Conservation (phyloP, 2,888 invertebrate species). For the Masnerella sp. region DNA sequence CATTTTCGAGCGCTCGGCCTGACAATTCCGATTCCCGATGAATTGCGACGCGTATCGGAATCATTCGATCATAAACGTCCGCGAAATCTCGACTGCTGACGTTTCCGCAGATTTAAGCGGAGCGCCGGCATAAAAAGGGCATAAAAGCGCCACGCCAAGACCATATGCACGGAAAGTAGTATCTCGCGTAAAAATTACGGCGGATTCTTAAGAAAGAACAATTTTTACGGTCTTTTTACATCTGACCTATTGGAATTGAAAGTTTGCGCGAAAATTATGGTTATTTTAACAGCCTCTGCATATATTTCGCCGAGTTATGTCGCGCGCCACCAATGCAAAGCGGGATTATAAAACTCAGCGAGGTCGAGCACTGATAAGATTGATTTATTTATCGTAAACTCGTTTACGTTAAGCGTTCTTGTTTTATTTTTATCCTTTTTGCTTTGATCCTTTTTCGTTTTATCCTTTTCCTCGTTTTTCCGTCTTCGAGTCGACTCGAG, state of each 20-base stretch:
- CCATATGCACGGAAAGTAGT: constrained; percentile 27
- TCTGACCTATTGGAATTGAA: constrained; percentile 52
- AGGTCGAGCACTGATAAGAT: constrained; percentile 55
- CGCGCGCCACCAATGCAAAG: constrained; percentile 28
- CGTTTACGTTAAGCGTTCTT: constrained; percentile 47
- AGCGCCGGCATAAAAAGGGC: constrained; percentile 25
- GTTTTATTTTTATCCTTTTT: constrained; percentile 41
- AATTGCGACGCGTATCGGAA: not conserved
- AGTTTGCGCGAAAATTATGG: constrained; percentile 52
- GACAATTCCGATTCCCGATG: constrained; percentile 13
- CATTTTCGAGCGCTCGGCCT: constrained; percentile 9
- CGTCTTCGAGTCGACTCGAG: constrained; percentile 16
- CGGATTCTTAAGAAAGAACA: constrained; percentile 33
- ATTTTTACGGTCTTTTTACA: constrained; percentile 44
- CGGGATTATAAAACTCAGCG: constrained; percentile 48
- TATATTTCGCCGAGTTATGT: constrained; percentile 48
- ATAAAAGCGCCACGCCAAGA: constrained; percentile 11
- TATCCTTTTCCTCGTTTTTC: constrained; percentile 13
- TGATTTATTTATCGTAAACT: constrained; percentile 58
- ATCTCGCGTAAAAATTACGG: constrained; percentile 38
- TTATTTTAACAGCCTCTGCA: constrained; percentile 52
- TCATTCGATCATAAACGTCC: constrained; percentile 10
- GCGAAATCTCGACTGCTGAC: constrained; percentile 2
- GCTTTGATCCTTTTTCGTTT: constrained; percentile 4
- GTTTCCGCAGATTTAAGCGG: constrained; percentile 14